A percentile compares a stretch with the other conserved stretches of the same genome.
Evolutionary conservation across 1,140 invertebrate species (phyloP).

Genomic region (Magallana ariakensis): DNA sequence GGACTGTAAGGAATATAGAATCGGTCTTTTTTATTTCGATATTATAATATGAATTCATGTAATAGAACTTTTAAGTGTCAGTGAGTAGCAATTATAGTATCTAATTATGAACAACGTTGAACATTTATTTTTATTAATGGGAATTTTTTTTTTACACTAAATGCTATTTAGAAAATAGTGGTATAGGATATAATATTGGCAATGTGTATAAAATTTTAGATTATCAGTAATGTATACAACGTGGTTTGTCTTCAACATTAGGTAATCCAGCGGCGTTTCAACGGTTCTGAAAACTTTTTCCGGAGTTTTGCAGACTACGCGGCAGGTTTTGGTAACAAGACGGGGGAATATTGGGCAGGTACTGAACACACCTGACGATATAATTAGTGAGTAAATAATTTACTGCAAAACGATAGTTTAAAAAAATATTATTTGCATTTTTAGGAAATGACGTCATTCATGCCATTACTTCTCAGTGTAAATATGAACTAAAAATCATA

Average conservation of each 20-base stretch:
- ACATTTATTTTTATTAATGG: too few relatives aligned
- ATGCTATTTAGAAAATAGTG: too few relatives aligned
- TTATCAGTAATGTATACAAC: too few relatives aligned
- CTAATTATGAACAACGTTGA: too few relatives aligned
- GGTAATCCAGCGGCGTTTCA: conserved; percentile 32
- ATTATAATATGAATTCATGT: too few relatives aligned
- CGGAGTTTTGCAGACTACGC: conserved; percentile 20
- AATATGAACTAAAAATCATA: conserved; percentile 38
- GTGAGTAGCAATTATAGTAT: too few relatives aligned
- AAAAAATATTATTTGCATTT: background rate
- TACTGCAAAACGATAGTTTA: background rate
- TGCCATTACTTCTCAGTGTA: conserved; percentile 37
- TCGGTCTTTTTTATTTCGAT: too few relatives aligned
- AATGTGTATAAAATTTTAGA: too few relatives aligned
- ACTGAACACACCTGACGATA: background rate
- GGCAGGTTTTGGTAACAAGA: conserved; percentile 34
- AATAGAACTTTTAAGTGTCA: too few relatives aligned
- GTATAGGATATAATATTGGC: too few relatives aligned
- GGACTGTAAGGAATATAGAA: conserved; percentile 36
- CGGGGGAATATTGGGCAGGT: conserved; percentile 32
- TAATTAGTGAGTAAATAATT: background rate
- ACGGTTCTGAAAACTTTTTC: conserved; percentile 36
- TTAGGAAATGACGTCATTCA: conserved; percentile 55
- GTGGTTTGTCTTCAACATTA: background rate
- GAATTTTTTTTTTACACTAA: too few relatives aligned